A percentile compares a stretch with the other conserved stretches of the same genome.
Conservation (phyloP, 2,797 vertebrate species). For the Scleropages formosus region DNA sequence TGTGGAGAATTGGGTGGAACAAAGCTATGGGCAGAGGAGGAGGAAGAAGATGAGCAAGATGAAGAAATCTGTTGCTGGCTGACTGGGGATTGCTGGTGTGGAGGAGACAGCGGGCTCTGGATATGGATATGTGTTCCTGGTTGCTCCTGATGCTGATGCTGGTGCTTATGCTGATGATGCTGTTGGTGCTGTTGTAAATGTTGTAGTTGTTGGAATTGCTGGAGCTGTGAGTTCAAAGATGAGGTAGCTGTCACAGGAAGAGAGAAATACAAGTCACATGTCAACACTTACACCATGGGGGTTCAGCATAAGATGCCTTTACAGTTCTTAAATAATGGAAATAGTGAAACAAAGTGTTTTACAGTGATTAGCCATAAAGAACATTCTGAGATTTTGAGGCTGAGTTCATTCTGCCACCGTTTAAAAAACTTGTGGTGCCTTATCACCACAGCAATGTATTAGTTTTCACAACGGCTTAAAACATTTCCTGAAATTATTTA, state of each 20-base stretch:
- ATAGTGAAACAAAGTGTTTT: no score
- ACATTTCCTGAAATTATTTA: no score
- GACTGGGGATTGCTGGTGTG: constrained; percentile 74
- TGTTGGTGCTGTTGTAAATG: constrained; percentile 89
- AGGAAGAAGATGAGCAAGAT: constrained; percentile 57
- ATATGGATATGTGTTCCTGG: constrained; percentile 61
- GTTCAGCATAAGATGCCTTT: no score
- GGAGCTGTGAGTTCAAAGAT: constrained; percentile 96
- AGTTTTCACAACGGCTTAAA: no score
- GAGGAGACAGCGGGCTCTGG: constrained; percentile 67
- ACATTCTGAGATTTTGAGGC: no score
- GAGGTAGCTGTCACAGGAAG: constrained; percentile 88
- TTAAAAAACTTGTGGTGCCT: no score
- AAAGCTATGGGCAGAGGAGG: constrained; percentile 54
- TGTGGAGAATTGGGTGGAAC: constrained; percentile 74
- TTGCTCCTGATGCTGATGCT: constrained; percentile 60
- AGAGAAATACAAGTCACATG: constrained; percentile 13
- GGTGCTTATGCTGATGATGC: constrained; percentile 72
- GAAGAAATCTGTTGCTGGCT: constrained; percentile 65
- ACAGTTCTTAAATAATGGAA: no score
- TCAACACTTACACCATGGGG: no score
- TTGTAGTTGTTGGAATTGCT: constrained; percentile 97
- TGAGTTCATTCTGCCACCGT: no score
- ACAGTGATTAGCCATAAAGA: no score
- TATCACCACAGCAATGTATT: no score